A percentile compares a stretch with the other conserved stretches of the same genome.
These are phyloP conservation scores for Drosophila parabipectinata DNA, from an alignment of 1,140 invertebrate genomes.

Conservation along the genomic window DNA sequence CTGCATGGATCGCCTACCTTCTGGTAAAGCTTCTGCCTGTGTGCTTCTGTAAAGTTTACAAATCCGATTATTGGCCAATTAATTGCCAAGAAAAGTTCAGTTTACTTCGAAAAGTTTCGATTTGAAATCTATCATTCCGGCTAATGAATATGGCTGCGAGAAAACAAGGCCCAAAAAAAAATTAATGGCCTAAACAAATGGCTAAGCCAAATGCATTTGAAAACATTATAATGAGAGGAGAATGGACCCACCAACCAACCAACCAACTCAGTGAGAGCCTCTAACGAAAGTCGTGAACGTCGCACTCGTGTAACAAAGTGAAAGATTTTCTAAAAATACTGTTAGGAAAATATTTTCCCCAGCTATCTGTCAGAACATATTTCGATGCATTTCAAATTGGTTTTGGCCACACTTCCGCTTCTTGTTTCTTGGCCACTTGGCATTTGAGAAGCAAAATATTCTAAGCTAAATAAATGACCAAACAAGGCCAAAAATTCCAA, in stretches of 20 bases:
- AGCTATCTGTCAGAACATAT: constrained; percentile 26
- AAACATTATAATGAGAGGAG: constrained; percentile 8
- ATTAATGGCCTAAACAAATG: constrained; percentile 35
- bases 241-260: background rate
- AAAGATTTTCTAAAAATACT: constrained; percentile 34
- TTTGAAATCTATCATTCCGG: constrained; percentile 26
- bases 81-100: constrained; percentile 30
- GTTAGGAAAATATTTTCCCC: constrained; percentile 22
- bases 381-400: constrained; percentile 33
- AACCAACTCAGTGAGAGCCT: background rate
- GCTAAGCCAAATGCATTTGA: constrained; percentile 39
- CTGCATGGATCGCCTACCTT: constrained; percentile 16
- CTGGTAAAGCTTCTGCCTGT: constrained; percentile 3
- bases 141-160: constrained; percentile 42
- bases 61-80: constrained; percentile 71
- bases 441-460: constrained; percentile 28
- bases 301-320: constrained; percentile 12
- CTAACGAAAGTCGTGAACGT: constrained; percentile 13
- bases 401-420: constrained; percentile 68
- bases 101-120: constrained; percentile 15
- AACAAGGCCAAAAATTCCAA: constrained; percentile 52
- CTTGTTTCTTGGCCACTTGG: constrained; percentile 42
- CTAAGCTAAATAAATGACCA: constrained; percentile 72
- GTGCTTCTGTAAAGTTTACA: constrained; percentile 52
- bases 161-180: constrained; percentile 7